Conservation (phyloP, 2,888 invertebrate species). For the Ommatoiulus sabulosus region DNA sequence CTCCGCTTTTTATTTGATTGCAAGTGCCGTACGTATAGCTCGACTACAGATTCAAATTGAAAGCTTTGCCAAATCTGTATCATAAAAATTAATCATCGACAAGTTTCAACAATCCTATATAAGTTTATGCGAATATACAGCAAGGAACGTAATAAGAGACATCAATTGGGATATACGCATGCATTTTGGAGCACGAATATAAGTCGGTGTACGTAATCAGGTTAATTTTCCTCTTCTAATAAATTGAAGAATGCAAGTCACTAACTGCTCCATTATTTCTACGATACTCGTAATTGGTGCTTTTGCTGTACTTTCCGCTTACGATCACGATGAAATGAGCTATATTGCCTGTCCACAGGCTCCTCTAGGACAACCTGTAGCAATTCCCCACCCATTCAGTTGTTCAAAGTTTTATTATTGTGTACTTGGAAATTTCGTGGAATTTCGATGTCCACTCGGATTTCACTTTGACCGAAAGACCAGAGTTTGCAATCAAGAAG, state of each 20-base stretch:
- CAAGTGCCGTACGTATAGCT: not conserved
- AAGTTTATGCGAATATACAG: too few species aligned
- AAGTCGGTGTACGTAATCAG: not conserved
- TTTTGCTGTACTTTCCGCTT: not conserved
- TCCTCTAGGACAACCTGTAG: too few species aligned
- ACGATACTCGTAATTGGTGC: not conserved
- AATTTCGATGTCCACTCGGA: too few species aligned
- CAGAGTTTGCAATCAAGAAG: too few species aligned
- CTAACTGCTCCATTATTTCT: not conserved
- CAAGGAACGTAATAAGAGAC: not conserved
- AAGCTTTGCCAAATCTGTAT: not conserved
- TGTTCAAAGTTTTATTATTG: not conserved
- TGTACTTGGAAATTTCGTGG: too few species aligned
- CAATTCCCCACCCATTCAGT: not conserved
- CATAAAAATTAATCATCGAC: not conserved
- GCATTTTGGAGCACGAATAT: not conserved
- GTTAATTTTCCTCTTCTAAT: not conserved
- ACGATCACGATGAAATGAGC: not conserved
- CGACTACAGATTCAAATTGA: not conserved
- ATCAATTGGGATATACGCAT: not conserved
- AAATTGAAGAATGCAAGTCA: not conserved
- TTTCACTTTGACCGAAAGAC: too few species aligned
- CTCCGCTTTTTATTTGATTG: not conserved
- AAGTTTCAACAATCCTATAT: too few species aligned
- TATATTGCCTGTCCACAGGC: not conserved